A percentile compares a stretch with the other conserved stretches of the same genome.
Conservation (phyloP, 2,888 invertebrate genomes). For the Gymnocheta viridis region DNA sequence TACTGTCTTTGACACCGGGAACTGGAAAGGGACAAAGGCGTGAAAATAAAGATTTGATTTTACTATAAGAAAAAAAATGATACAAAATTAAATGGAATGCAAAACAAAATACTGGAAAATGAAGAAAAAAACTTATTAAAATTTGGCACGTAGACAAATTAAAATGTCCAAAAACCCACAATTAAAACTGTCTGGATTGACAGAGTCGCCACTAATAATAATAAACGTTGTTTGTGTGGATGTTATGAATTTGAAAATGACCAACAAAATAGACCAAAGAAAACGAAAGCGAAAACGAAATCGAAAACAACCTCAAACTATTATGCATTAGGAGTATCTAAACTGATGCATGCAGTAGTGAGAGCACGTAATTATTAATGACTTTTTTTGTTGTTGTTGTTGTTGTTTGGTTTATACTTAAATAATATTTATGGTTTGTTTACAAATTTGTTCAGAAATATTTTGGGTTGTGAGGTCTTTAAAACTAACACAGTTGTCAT, state of each 20-base stretch:
- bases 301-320: not conserved
- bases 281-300: conserved; percentile 39
- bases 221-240: not conserved
- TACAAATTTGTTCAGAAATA: not conserved
- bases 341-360: conserved; percentile 34
- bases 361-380: conserved; percentile 48
- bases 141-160: conserved; percentile 60
- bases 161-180: conserved; percentile 34
- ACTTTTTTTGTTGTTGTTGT: not conserved
- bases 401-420: not conserved
- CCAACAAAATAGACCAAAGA: conserved; percentile 33
- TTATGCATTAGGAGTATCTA: conserved; percentile 9
- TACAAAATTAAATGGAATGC: conserved; percentile 19
- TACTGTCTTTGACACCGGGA: not conserved
- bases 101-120: not conserved
- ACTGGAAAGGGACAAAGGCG: not conserved
- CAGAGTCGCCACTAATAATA: conserved; percentile 16
- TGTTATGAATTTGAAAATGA: conserved; percentile 2
- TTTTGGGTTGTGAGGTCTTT: conserved; percentile 52
- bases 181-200: conserved; percentile 25
- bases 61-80: conserved; percentile 9
- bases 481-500: conserved; percentile 17
- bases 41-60: no score
- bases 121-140: conserved; percentile 32
- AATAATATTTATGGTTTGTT: conserved; percentile 59